Evolutionary conservation across 2,113 vertebrate genomes (phyloP).

Genomic region (Mesoclemmys tuberculata): DNA sequence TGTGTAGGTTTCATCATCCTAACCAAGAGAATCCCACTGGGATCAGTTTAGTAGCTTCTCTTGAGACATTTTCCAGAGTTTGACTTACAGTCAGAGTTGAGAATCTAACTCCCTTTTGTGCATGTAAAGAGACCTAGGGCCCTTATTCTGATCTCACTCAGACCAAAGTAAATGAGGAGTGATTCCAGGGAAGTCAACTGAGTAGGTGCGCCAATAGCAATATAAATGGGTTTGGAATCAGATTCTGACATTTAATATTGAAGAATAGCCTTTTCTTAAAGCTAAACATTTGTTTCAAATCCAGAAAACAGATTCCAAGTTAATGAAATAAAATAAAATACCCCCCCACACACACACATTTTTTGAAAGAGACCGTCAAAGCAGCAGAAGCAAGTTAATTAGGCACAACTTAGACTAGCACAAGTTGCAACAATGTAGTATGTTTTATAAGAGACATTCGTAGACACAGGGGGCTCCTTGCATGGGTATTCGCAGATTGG

Average conservation of each 20-base stretch:
- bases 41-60: not conserved
- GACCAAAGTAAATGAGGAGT: accelerated
- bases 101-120: not conserved
- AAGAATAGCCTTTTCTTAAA: not conserved
- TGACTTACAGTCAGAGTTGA: not conserved
- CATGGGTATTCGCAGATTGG: accelerated
- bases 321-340: not conserved
- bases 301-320: not conserved
- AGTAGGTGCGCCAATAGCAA: not conserved
- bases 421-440: not conserved
- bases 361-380: not conserved
- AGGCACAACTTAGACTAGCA: not conserved
- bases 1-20: not conserved
- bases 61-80: not conserved
- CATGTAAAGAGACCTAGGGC: not conserved
- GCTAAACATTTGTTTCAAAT: not conserved
- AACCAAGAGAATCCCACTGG: not conserved
- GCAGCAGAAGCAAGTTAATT: accelerated
- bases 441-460: not conserved
- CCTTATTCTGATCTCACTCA: not conserved
- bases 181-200: not conserved
- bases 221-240: not conserved
- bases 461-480: not conserved
- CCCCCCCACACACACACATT: not conserved
- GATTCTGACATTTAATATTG: not conserved